phyloP scores from a whole-genome alignment of 2,113 vertebrate genomes.

The Oncorhynchus masou region DNA sequence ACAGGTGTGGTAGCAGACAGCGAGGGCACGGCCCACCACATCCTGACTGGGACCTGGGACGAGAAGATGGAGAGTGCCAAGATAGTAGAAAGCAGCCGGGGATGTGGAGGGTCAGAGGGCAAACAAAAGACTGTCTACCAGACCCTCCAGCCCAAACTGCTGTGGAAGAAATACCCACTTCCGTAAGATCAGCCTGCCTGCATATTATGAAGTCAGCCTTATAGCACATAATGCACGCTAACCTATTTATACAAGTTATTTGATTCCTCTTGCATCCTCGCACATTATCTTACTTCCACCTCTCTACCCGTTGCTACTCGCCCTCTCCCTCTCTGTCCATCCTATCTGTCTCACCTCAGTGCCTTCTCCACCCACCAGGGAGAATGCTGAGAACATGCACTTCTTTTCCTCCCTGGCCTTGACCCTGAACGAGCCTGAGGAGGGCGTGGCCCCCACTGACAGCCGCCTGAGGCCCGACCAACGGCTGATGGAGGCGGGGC shows the following conservation, averaged over 20 bases:
- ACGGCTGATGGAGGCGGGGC: slow-evolving; percentile 90
- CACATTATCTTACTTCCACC: no score
- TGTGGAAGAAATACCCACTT: slow-evolving; percentile 94
- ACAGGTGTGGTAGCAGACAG: slow-evolving; percentile 86
- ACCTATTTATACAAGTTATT: no score
- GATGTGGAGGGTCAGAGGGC: slow-evolving; percentile 80
- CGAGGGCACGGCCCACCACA: slow-evolving; percentile 81
- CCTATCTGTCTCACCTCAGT: background rate
- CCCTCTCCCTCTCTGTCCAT: background rate
- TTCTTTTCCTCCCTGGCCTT: slow-evolving; percentile 91
- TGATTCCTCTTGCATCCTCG: no score
- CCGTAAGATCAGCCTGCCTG: slow-evolving; percentile 73
- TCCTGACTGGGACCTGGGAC: slow-evolving; percentile 93
- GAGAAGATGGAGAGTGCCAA: slow-evolving; percentile 93
- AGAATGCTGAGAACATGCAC: slow-evolving; percentile 95
- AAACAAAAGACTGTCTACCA: slow-evolving; percentile 95
- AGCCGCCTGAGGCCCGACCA: slow-evolving; percentile 90
- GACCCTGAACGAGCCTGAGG: slow-evolving; percentile 89
- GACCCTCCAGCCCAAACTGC: slow-evolving; percentile 84
- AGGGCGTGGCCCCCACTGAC: slow-evolving; percentile 84
- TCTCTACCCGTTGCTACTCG: no score
- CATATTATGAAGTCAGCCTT: background rate
- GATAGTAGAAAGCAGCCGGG: slow-evolving; percentile 85
- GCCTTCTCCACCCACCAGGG: slow-evolving; percentile 63
- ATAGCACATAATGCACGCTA: no score